Base-by-base conservation (phyloP, 1,140 invertebrate genomes). In the Holcopasites calliopsidis region DNA sequence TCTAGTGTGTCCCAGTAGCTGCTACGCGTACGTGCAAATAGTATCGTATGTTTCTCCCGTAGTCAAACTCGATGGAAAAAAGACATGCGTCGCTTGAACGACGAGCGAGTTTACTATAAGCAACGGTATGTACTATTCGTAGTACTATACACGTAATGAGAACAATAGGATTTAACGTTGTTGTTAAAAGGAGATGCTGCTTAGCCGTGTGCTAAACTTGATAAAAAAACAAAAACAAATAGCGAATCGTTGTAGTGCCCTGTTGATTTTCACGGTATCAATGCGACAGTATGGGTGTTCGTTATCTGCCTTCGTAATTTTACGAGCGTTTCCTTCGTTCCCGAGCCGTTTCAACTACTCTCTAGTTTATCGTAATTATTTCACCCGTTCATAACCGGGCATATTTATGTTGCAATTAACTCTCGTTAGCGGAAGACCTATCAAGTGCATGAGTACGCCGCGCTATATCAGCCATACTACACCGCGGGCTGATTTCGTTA, bases 381-480 rank as follows among this genome's bases (percentile, higher is more conserved):
- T 76, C 62, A 38, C 57, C 62, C 64, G 71, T 69, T 81, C 77
- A 74, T 73, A 61, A n/a, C 49, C 52, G 26, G 76, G 49, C 58
- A 76, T 81, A 81, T 81, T 81, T 81, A 81, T 66, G 71, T 58
- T 60, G 76, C 77, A 81, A 81, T 81, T 81, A 81, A 71, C 79
- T 79, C 79, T 79, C 79, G 77, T 81, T 75, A 81, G 71, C 71
- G 76, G 62, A 52, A 60, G 62, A 57, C 50, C 61, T 69, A 80
- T 80, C 76, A 80, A 71, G 74, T 79, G 77, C 77, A 62, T 66
- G 65, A 66, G 61, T 58, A 77, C 50, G 57, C 40, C 74, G n/a
- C n/a, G 68, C 58, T 76, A 65, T 80, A 74, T 80, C 70, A 77
- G 75, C 68, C 62, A 57, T 44, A 47, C 31, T 64, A 60, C 58